Conservation (phyloP, 1,140 invertebrate genomes). For the Arctopsyche grandis region DNA sequence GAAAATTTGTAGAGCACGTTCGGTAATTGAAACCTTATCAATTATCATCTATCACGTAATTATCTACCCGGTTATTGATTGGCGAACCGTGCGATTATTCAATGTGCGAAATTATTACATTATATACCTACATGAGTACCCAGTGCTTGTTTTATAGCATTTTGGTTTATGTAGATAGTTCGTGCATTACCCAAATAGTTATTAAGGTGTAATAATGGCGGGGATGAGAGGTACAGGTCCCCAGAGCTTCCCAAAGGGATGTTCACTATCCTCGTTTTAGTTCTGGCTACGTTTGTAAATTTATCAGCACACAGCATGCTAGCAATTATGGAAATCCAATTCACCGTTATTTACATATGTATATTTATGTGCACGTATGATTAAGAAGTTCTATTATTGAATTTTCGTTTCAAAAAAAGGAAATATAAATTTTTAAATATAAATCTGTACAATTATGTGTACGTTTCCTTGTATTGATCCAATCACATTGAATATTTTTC, state of each 20-base stretch:
- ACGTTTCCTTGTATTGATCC: too few species aligned
- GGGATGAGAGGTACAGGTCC: not conserved
- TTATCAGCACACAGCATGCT: too few species aligned
- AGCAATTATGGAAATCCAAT: too few species aligned
- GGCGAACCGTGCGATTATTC: not conserved
- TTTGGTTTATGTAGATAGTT: not conserved
- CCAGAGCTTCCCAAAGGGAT: slow-evolving; percentile 18
- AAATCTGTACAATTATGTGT: too few species aligned
- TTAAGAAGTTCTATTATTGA: not conserved
- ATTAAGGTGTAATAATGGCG: slow-evolving; percentile 28
- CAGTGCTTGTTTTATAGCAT: not conserved
- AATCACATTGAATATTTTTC: too few species aligned
- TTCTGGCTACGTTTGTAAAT: not conserved
- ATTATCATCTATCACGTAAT: not conserved
- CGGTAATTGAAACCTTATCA: slow-evolving; percentile 14
- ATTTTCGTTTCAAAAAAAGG: too few species aligned
- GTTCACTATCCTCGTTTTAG: slow-evolving; percentile 2
- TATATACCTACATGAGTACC: not conserved
- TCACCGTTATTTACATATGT: not conserved
- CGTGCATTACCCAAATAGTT: slow-evolving; percentile 37
- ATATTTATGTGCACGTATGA: not conserved
- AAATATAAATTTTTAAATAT: too few species aligned
- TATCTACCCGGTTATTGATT: not conserved
- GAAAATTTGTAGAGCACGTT: not conserved
- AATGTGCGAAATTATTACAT: slow-evolving; percentile 5